A percentile compares a stretch with the other conserved stretches of the same genome.
These are phyloP conservation scores for Lagopus muta DNA, from an alignment of 2,113 vertebrate genomes.

Conservation along the genomic window DNA sequence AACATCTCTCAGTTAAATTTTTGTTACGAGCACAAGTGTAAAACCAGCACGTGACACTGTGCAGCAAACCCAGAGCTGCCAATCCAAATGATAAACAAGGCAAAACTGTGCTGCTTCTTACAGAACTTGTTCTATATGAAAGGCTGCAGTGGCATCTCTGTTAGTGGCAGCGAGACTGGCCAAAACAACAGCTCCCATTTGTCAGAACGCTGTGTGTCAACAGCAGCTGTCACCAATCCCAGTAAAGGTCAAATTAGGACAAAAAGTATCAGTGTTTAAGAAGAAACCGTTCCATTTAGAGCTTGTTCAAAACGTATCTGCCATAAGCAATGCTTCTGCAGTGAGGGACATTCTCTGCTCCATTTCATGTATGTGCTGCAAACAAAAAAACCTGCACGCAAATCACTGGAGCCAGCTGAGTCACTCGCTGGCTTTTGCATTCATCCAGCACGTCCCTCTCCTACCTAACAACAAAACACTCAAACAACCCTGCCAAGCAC, in stretches of 20 bases:
- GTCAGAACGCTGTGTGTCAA: slow-evolving; percentile 17
- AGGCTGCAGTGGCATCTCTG: background rate
- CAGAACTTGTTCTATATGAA: background rate
- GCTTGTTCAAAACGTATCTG: background rate
- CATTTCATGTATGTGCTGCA: background rate
- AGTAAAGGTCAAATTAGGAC: slow-evolving; percentile 45
- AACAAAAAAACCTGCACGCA: background rate
- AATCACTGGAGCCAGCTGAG: slow-evolving; percentile 19
- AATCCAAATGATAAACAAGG: background rate
- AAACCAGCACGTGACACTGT: background rate
- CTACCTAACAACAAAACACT: slow-evolving; percentile 56
- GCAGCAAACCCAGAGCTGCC: background rate
- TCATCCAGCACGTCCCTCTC: slow-evolving; percentile 18
- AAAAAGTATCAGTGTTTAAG: slow-evolving; percentile 3
- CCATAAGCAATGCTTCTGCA: background rate
- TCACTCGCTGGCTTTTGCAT: slow-evolving; percentile 38
- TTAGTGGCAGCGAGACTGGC: background rate
- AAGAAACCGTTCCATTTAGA: background rate
- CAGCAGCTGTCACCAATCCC: slow-evolving; percentile 58
- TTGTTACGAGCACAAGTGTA: background rate
- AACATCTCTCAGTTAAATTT: background rate
- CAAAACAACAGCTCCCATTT: slow-evolving; percentile 10
- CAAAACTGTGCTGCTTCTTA: background rate
- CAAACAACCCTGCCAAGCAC: slow-evolving; percentile 40
- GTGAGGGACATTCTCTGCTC: background rate